Evolutionary conservation across 2,888 invertebrate genomes (phyloP), one percentile per base, ranked within the genome.

Genomic region (Rotaria macrura): DNA sequence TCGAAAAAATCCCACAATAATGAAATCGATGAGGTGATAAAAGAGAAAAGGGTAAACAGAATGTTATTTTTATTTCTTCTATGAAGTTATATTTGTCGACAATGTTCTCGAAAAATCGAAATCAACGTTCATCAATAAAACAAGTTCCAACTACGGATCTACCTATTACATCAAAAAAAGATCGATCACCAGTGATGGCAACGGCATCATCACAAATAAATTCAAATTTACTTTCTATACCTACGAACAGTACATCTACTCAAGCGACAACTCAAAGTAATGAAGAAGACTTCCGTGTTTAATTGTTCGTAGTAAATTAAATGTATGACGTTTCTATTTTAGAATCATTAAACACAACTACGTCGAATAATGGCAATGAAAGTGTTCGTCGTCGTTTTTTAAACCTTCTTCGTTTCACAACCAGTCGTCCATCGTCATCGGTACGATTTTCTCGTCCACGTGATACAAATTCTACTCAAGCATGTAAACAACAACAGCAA

Each of bases 331-430:
- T 29, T 34, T 17, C 2, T 49, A 49, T n/a, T n/a, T n/a, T 29
- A 65, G 65, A 20, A 65, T 0, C 29, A 6, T 65, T 38, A 65
- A 65, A 17, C 17, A 25, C 79, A 9, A 43, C 4, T n/a, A 43
- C 79, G 43, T n/a, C 79, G 4, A 79, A 25, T 79, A 43, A 14
- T 43, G 43, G 5, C 14, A 79, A 79, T 79, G 79, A 43, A 79
- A 79, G 43, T 79, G 79, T 79, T 14, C 79, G 79, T 79, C 79
- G 79, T 43, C 79, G 79, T n/a, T 10, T 79, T 25, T 25, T 79
- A 12, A 43, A 43, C 43, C 5, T 79, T n/a, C 2, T 79, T n/a
- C 40, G 43, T 43, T 79, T 79, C n/a, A 40, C 79, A 43, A 12
- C 79, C 43, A 43, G 79, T 43, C 79, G 79, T 43, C 79, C 79